A percentile compares a stretch with the other conserved stretches of the same genome.
These are phyloP conservation scores for Notodonta ziczac DNA, from an alignment of 2,888 invertebrate species.

Conservation along the genomic window DNA sequence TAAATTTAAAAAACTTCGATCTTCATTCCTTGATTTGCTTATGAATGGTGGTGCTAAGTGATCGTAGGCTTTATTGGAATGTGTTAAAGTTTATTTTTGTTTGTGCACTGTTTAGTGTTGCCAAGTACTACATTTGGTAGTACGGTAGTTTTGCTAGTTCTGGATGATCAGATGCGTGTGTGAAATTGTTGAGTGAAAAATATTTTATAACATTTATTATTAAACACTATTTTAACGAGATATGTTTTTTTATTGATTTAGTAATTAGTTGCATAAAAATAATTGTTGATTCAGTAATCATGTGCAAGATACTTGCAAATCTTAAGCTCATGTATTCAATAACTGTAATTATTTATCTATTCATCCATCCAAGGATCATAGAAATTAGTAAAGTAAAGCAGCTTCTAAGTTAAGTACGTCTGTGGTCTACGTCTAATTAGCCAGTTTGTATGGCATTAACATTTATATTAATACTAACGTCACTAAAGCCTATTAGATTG, in stretches of 20 bases:
- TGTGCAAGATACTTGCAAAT: too few relatives aligned
- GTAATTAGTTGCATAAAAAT: too few relatives aligned
- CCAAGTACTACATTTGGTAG: slow-evolving; percentile 22
- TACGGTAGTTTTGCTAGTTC: slow-evolving; percentile 21
- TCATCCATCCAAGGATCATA: too few relatives aligned
- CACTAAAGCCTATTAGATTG: too few relatives aligned
- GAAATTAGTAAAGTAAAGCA: too few relatives aligned
- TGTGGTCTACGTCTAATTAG: too few relatives aligned
- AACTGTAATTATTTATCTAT: too few relatives aligned
- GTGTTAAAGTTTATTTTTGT: slow-evolving; percentile 11
- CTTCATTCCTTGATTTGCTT: not conserved
- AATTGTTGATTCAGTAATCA: too few relatives aligned
- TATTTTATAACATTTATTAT: slow-evolving; percentile 14
- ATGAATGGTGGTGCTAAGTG: slow-evolving; percentile 31
- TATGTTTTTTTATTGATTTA: slow-evolving; percentile 4
- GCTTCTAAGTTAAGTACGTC: too few relatives aligned
- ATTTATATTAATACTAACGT: too few relatives aligned
- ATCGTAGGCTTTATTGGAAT: slow-evolving; percentile 10
- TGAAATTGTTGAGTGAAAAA: slow-evolving; percentile 4
- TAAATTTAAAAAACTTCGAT: not conserved
- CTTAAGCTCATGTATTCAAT: too few relatives aligned
- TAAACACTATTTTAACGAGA: slow-evolving; percentile 30
- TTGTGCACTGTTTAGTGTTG: slow-evolving; percentile 23
- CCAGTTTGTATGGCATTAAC: too few relatives aligned
- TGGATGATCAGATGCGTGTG: slow-evolving; percentile 17